phyloP scores from a whole-genome alignment of 2,113 vertebrate genomes.

The Apus apus region DNA sequence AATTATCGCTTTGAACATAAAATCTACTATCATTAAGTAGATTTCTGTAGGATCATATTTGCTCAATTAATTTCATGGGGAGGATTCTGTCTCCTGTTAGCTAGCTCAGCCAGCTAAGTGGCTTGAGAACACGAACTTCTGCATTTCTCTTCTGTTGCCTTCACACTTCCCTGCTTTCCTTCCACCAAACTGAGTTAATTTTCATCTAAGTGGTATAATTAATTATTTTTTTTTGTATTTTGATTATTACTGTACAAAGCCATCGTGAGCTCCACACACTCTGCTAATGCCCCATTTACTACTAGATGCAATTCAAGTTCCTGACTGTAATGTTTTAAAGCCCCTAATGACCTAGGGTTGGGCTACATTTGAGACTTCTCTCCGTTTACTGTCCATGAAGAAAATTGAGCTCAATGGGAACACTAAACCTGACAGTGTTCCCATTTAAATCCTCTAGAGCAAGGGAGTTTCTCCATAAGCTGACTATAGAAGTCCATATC shows the following conservation, averaged over 20 bases:
- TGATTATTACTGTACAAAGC: not conserved
- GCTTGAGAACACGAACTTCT: not conserved
- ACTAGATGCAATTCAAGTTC: slow-evolving; percentile 17
- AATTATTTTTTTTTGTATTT: not conserved
- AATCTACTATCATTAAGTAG: not conserved
- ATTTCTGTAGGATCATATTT: not conserved
- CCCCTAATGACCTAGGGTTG: slow-evolving; percentile 11
- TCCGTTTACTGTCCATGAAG: not conserved
- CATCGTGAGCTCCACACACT: not conserved
- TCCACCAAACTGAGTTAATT: not conserved
- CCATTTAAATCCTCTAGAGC: slow-evolving; percentile 44
- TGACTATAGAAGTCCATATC: not conserved
- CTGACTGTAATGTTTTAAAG: slow-evolving; percentile 42
- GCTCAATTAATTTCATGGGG: not conserved
- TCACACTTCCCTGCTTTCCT: not conserved
- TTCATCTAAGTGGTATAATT: not conserved
- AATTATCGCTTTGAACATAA: slow-evolving; percentile 24
- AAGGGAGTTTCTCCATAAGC: slow-evolving; percentile 23
- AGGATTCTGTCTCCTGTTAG: not conserved
- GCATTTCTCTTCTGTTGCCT: not conserved
- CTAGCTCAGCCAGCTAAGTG: not conserved
- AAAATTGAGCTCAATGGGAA: slow-evolving; percentile 52
- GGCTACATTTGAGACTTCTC: slow-evolving; percentile 22
- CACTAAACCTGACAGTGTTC: slow-evolving; percentile 21
- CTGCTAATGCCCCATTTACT: not conserved